Percentiles rank a stretch among this genome's conserved stretches.
These are phyloP conservation scores for Tetragonisca angustula DNA, from an alignment of 2,888 invertebrate genomes.

Conservation along the genomic window DNA sequence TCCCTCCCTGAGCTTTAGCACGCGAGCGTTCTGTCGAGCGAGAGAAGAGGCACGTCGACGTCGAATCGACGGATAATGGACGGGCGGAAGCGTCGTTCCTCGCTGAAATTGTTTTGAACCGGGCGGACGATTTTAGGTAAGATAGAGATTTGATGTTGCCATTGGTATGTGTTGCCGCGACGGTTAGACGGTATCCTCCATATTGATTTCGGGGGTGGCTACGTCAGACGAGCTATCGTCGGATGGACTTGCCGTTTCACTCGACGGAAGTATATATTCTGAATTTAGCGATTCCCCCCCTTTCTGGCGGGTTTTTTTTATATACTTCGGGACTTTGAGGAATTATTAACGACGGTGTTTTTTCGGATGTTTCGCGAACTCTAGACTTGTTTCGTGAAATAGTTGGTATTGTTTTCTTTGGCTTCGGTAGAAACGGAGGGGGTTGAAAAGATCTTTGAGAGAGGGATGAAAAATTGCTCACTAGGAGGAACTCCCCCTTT, in stretches of 20 bases:
- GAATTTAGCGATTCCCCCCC: not conserved
- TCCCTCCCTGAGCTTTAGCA: not conserved
- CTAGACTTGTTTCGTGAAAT: no score
- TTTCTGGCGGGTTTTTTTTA: not conserved
- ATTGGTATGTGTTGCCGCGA: constrained; percentile 2
- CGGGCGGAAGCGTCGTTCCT: constrained; percentile 1
- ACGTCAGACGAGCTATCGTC: not conserved
- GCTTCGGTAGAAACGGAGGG: no score
- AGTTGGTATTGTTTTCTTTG: no score
- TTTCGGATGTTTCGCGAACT: not conserved
- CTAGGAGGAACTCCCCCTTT: not conserved
- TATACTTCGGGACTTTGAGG: not conserved
- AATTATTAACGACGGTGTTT: not conserved
- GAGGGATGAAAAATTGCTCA: no score
- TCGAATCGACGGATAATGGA: constrained; percentile 18
- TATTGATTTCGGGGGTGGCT: constrained; percentile 21
- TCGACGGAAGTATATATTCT: not conserved
- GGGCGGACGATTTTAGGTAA: not conserved
- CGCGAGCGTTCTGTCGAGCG: not conserved
- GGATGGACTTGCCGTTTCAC: not conserved
- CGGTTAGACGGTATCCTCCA: constrained; percentile 8
- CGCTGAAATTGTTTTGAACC: constrained; percentile 16
- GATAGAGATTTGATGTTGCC: constrained; percentile 22
- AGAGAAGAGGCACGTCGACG: not conserved
- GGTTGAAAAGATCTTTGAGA: no score